Conservation (phyloP, 2,113 vertebrate genomes). For the Antidorcas marsupialis region DNA sequence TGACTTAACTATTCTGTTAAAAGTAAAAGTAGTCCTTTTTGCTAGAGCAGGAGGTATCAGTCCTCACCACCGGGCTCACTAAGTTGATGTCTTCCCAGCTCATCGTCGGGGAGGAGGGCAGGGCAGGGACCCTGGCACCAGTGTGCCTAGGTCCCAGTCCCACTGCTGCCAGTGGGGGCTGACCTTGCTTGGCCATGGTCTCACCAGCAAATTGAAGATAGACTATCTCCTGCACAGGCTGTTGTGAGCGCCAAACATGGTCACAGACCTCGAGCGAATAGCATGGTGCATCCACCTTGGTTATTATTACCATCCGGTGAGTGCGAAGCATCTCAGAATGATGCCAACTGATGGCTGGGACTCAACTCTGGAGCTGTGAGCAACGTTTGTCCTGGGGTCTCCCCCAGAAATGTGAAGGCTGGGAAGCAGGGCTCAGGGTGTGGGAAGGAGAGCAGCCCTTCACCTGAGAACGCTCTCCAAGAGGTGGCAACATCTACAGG, state of each 20-base stretch:
- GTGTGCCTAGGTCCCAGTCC: background rate
- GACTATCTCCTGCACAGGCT: background rate
- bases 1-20: background rate
- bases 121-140: background rate
- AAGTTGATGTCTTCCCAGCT: background rate
- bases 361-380: background rate
- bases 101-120: accelerated
- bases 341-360: accelerated
- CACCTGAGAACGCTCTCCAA: background rate
- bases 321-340: background rate
- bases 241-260: accelerated
- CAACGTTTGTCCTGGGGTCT: background rate
- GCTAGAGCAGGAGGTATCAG: background rate
- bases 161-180: background rate
- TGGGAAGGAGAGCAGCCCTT: background rate
- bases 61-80: background rate
- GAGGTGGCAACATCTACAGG: background rate
- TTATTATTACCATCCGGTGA: background rate
- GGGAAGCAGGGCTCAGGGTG: background rate
- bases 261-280: accelerated
- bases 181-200: background rate
- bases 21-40: background rate
- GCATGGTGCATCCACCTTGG: background rate
- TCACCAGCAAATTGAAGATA: background rate
- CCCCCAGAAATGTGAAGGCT: background rate